Base-by-base conservation (phyloP, 2,888 invertebrate genomes). In the Euzetes globulus region DNA sequence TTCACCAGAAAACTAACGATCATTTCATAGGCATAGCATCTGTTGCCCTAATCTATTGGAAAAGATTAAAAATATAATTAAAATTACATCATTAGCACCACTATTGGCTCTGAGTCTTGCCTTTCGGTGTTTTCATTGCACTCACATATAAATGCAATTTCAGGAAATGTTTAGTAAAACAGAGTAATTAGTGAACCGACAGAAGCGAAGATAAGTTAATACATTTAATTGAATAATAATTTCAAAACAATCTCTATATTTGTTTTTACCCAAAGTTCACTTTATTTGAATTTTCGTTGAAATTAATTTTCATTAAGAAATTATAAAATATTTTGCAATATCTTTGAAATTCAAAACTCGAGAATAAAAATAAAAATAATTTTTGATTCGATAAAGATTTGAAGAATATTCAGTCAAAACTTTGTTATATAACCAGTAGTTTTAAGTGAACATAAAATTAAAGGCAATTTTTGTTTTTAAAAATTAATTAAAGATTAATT, bases 21-120 rank as follows among this genome's bases (percentile, higher is more conserved):
- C 3, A 63, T 63, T 63, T 63, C 7, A 63, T 63, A 33, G 63
- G n/a, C 17, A 33, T 33, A 29, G 33, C 63, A 63, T 63, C 63
- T 63, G 63, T 63, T 63, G 63, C 29, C 41, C 63, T 63, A 63
- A 63, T 63, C 63, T 63, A 33, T 33, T 33, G 33, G 15, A 29
- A 2, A 15, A n/a, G 63, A 27, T 33, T 63, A 63, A 29, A 58
- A 63, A 27, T 63, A 17, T 63, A 63, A 63, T 63, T 63, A 63
- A 63, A 63, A 63, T 33, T 33, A 33, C 29, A 63, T 63, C 29
- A 63, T 63, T 63, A 63, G 15, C 58, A 58, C 22, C 19, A 52
- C 17, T n/a, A 17, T 6, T 52, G 17, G 52, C 52, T 7, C 9
- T 25, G 11, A 4, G 1, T 22, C 19, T 55, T 5, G 4, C 55